These are phyloP conservation scores for Montipora capricornis DNA, from an alignment of 64 coral and sea anemone species.

Conservation along the genomic window DNA sequence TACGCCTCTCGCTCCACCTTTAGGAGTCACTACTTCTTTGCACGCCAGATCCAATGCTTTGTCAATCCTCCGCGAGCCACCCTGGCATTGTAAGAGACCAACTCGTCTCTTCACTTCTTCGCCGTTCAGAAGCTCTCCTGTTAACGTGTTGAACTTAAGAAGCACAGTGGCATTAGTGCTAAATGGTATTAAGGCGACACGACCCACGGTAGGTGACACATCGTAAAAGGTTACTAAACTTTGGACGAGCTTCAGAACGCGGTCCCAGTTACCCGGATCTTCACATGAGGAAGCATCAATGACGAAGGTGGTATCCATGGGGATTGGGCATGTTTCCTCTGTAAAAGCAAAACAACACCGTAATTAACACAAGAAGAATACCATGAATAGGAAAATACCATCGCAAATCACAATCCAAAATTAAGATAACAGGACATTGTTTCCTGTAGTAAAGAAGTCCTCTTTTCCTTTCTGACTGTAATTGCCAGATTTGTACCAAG, in stretches of 20 bases:
- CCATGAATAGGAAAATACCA: too few species aligned
- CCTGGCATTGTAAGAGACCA: slow-evolving; percentile 23
- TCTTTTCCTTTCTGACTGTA: too few species aligned
- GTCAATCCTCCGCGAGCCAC: slow-evolving; percentile 59
- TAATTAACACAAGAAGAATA: too few species aligned
- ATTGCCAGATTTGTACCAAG: too few species aligned
- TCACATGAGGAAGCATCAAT: slow-evolving; percentile 41
- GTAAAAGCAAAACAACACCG: not conserved
- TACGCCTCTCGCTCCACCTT: slow-evolving; percentile 38
- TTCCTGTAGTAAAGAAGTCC: too few species aligned
- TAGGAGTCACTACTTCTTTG: slow-evolving; percentile 20
- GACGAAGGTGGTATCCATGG: slow-evolving; percentile 27
- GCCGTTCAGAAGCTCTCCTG: slow-evolving; percentile 6
- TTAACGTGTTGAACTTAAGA: slow-evolving; percentile 57
- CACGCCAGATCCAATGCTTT: slow-evolving; percentile 53
- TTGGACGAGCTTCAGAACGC: slow-evolving; percentile 43
- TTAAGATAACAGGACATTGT: too few species aligned
- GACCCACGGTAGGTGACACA: not conserved
- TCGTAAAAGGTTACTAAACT: slow-evolving; percentile 31
- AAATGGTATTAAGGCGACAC: slow-evolving; percentile 22
- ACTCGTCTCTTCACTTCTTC: slow-evolving; percentile 14
- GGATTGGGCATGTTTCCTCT: not conserved
- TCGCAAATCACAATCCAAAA: too few species aligned
- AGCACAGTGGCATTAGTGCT: slow-evolving; percentile 29
- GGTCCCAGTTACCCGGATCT: slow-evolving; percentile 22